Conservation (phyloP, 2,888 invertebrate species). For the Campaea margaritaria region DNA sequence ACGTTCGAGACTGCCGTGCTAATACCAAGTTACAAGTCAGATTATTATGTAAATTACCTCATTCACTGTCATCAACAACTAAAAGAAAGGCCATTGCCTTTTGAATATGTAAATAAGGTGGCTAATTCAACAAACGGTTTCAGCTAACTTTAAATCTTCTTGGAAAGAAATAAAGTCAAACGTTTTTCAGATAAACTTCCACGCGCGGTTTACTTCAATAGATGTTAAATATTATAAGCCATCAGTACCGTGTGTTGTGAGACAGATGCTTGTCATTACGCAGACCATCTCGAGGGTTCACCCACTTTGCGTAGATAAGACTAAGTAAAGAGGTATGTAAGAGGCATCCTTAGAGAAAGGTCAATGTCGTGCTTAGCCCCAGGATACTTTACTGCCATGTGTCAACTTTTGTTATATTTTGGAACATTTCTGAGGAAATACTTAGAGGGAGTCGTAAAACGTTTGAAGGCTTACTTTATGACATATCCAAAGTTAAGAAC, state of each 20-base stretch:
- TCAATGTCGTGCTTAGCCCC: constrained; percentile 24
- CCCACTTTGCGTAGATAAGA: constrained; percentile 27
- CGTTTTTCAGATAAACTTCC: background rate
- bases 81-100: no score
- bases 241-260: constrained; percentile 25
- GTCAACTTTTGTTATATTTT: constrained; percentile 11
- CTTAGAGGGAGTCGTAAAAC: constrained; percentile 5
- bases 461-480: constrained; percentile 11
- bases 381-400: constrained; percentile 15
- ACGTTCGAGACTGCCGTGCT: no score
- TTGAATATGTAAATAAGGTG: no score
- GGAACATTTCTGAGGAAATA: constrained; percentile 14
- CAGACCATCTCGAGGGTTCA: constrained; percentile 31
- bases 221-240: constrained; percentile 8
- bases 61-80: no score
- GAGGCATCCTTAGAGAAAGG: constrained; percentile 18
- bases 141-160: background rate
- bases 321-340: constrained; percentile 26
- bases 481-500: background rate
- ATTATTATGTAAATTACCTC: no score
- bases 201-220: background rate
- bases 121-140: no score
- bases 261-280: constrained; percentile 33
- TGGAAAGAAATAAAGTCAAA: background rate
- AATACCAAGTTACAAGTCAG: no score